Evolutionary conservation across 1,140 invertebrate genomes (phyloP), one percentile per base, ranked within the genome.

Genomic region (Grapholita molesta): DNA sequence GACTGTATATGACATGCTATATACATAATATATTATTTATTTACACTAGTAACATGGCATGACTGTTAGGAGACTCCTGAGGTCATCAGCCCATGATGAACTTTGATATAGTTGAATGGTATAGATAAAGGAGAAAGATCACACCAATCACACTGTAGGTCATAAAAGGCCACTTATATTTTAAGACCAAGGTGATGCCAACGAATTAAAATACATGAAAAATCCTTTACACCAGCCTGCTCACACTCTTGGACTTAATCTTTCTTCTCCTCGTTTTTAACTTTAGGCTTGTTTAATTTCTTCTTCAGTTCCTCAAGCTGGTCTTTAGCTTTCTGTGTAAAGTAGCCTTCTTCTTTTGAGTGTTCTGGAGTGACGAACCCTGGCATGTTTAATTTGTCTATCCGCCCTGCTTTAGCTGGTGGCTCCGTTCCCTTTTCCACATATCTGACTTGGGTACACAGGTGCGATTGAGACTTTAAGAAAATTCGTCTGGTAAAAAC

Each of bases 291-390:
- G 25, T 69, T 42, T 55, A 53, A 7, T 32, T 69, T 69, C 15
- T 65, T 32, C 25, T 65, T 69, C 25, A 69, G 38, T 24, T 65
- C 38, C 8, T 69, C 61, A 0, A 69, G 9, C 25, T 69, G 25
- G 11, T 65, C 33, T 11, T 33, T 64, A 1, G n/a, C 25, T 12
- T 64, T 69, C 9, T 69, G 42, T 5, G 64, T 33, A 42, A 69
- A 69, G 61, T 53, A 69, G 0, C 38, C 38, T 33, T 69, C 68
- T 32, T 69, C 68, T 2, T 69, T 28, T 4, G 24, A n/a, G 6
- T 38, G 28, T 11, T 25, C 68, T 11, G 42, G 64, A 5, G 21
- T 38, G 18, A 61, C 68, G 5, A 69, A 53, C 7, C 24, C 61
- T 18, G 35, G 57, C 28, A 61, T 38, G 11, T 61, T 12, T 30